Base-by-base conservation (phyloP, 1,140 invertebrate species). In the Sycophila sp. region DNA sequence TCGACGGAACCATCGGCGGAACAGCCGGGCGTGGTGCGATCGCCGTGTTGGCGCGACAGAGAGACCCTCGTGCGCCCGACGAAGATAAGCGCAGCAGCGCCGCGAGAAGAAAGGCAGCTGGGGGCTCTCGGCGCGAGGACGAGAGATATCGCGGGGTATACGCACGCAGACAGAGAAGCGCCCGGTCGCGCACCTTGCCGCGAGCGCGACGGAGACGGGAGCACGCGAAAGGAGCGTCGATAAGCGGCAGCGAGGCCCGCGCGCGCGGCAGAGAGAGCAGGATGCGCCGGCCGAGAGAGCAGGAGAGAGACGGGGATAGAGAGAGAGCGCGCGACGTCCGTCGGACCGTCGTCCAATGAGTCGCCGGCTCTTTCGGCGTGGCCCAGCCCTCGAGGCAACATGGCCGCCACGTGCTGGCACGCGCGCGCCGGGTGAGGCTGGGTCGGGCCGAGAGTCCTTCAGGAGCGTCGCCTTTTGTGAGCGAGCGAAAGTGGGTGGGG, bases 381-480 rank as follows among this genome's bases (percentile, higher is more conserved):
- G 84, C 80, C 84, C 84, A 81, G 79, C 83, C 84, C 84, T 82
- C 80, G 75, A 70, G 66, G 69, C 78, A 85, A 84, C 79, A 85
- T 85, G 84, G 84, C 84, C 77, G 81, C 78, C 73, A 77, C 74
- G 78, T 81, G 60, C 38, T 40, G 68, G 38, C 58, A 47, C 62
- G 62, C 30, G 36, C 40, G 80, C 75, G 71, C 80, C 78, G 80
- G 78, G 80, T 83, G 77, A 84, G 80, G 78, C 78, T 77, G 73
- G 75, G 72, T 75, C 72, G 75, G 75, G 70, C 56, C 53, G 53
- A 64, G 42, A 65, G 77, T 81, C 77, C 80, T 82, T 62, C 77
- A 76, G 77, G 77, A 80, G 71, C 65, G 73, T 62, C 45, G 73
- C 56, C 76, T 77, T 72, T 75, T 63, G 71, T 58, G 56, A 62